These are phyloP conservation scores for Hedychridium roseum DNA, from an alignment of 2,888 invertebrate genomes.

Conservation along the genomic window DNA sequence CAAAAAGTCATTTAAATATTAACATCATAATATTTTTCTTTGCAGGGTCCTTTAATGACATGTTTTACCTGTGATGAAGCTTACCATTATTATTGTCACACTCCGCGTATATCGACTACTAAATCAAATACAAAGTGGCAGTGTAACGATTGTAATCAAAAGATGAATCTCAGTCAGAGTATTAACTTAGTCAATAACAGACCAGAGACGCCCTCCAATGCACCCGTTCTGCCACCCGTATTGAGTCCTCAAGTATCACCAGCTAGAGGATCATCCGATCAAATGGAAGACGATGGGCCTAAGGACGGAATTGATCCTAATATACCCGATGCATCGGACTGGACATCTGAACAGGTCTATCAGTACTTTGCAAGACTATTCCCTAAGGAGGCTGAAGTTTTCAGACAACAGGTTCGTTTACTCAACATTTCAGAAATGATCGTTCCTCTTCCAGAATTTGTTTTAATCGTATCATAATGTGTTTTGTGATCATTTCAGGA, in stretches of 20 bases:
- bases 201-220: conserved; percentile 51
- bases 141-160: conserved; percentile 71
- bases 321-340: conserved; percentile 82
- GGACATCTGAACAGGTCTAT: conserved; percentile 85
- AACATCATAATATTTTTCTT: conserved; percentile 2
- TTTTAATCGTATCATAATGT: too few relatives aligned
- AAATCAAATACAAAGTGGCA: conserved; percentile 75
- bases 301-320: conserved; percentile 68
- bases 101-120: conserved; percentile 69
- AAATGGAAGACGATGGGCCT: conserved; percentile 51
- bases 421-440: conserved; percentile 6
- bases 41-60: conserved; percentile 75
- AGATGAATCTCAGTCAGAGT: conserved; percentile 33
- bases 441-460: conserved; percentile 10
- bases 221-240: conserved; percentile 50
- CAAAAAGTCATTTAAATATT: background rate
- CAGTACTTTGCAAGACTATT: conserved; percentile 81
- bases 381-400: conserved; percentile 80
- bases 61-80: conserved; percentile 87
- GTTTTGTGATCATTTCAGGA: conserved; percentile 68
- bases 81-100: conserved; percentile 84
- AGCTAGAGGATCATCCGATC: conserved; percentile 49
- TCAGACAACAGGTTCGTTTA: conserved; percentile 88
- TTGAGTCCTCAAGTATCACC: conserved; percentile 60
- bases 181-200: conserved; percentile 35